phyloP scores from a whole-genome alignment of 2,797 vertebrate genomes.

The Limosa lapponica region DNA sequence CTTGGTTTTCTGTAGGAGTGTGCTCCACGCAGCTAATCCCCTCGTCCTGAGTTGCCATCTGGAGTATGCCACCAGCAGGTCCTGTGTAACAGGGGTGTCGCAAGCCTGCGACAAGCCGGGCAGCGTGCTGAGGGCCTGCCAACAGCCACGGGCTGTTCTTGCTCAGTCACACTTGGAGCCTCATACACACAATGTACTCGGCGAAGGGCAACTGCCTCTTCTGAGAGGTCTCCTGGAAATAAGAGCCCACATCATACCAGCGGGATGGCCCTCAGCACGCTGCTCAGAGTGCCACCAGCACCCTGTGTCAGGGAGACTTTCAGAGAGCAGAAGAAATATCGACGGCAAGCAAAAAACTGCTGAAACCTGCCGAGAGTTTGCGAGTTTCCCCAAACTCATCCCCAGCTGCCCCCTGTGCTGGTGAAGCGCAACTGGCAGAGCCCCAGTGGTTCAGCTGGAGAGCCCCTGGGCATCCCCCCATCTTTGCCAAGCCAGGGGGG shows the following conservation, averaged over 20 bases:
- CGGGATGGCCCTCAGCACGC: background rate
- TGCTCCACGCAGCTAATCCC: conserved; percentile 6
- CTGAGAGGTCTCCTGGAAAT: background rate
- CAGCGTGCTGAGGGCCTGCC: background rate
- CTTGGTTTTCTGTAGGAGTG: background rate
- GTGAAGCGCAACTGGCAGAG: background rate
- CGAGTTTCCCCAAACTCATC: too few species aligned
- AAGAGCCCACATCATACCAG: accelerated
- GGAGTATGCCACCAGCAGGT: background rate
- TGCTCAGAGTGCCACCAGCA: background rate
- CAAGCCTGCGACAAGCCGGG: background rate
- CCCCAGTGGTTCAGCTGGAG: background rate
- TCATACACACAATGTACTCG: background rate
- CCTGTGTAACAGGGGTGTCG: conserved; percentile 11
- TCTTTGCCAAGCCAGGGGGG: background rate
- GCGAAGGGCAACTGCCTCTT: background rate
- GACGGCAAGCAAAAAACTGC: too few species aligned
- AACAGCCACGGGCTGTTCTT: background rate
- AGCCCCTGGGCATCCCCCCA: accelerated
- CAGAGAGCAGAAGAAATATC: background rate
- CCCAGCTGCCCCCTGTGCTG: accelerated
- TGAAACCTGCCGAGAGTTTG: too few species aligned
- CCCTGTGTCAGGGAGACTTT: background rate
- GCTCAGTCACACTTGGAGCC: conserved; percentile 22
- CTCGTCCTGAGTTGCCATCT: conserved; percentile 24